Percentiles rank a stretch among this genome's conserved stretches.
These are phyloP conservation scores for Pedetes capensis DNA, from an alignment of 2,113 vertebrate genomes.

Conservation along the genomic window DNA sequence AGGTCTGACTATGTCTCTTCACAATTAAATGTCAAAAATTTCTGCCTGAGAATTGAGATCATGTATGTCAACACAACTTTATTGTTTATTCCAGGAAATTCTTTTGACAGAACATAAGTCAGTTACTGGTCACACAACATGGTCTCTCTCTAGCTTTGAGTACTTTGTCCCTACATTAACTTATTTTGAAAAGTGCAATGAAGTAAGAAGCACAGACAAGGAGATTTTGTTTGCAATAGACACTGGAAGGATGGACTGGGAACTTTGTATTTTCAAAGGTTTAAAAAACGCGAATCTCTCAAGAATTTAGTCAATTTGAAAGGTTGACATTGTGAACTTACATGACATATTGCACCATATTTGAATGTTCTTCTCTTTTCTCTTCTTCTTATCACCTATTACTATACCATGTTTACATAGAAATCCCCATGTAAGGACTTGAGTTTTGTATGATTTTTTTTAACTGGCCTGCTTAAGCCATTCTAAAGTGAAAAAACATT, in stretches of 20 bases:
- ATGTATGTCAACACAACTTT: not conserved
- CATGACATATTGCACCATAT: not conserved
- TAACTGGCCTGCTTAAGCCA: not conserved
- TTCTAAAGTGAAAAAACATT: not conserved
- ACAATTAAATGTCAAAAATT: not conserved
- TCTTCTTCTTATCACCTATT: not conserved
- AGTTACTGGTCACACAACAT: not conserved
- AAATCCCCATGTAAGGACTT: not conserved
- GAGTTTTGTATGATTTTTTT: slow-evolving; percentile 3
- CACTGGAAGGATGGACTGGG: not conserved
- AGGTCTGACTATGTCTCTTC: not conserved
- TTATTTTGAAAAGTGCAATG: not conserved
- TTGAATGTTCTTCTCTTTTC: not conserved
- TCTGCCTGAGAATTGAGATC: not conserved
- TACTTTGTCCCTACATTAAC: not conserved
- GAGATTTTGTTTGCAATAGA: not conserved
- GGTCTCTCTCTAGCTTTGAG: not conserved
- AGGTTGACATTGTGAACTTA: not conserved
- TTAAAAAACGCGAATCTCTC: not conserved
- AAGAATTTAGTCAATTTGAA: not conserved
- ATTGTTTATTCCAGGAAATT: not conserved
- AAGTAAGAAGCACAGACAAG: not conserved
- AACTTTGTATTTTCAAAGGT: not conserved
- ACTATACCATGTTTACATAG: not conserved
- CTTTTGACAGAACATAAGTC: not conserved